Evolutionary conservation across 2,888 invertebrate species (phyloP), one percentile per base, ranked within the genome.

Genomic region (Dyspetes luteomarginatus): DNA sequence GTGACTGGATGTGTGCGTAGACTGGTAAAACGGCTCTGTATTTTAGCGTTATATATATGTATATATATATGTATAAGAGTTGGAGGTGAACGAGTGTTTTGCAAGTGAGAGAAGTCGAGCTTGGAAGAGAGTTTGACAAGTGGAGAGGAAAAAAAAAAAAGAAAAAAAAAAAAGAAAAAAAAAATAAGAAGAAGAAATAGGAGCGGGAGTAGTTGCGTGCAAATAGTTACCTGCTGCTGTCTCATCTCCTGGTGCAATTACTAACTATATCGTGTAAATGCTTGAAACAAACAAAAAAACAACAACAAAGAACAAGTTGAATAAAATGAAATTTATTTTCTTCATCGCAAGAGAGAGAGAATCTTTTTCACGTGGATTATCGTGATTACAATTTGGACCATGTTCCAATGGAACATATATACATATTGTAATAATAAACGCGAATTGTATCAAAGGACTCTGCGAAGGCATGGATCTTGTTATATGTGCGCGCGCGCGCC

Each of bases 231-330:
- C 75, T 80, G 80, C 65, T 71, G 65, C 43, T 9, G n/a, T n/a
- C n/a, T n/a, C n/a, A n/a, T n/a, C n/a, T n/a, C n/a, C n/a, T n/a
- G n/a, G n/a, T n/a, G n/a, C n/a, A n/a, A n/a, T n/a, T n/a, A n/a
- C n/a, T n/a, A n/a, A n/a, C 45, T 30, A 58, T 62, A 69, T 68
- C 28, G 62, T 62, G 67, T 75, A 75, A 67, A 67, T 48, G 22
- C 52, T 60, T 68, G 9, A n/a, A 1, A 45, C 58, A 22, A 19
- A 4, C 17, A 19, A 15, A 48, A 17, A 55, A 60, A 65, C 19
- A 50, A 55, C 56, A 45, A 79, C 78, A 77, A 79, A 82, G 83
- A 82, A 78, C 79, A 77, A 78, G 81, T 84, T 80, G 82, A 84
- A 84, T n/a, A 56, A 52, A 26, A 36, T n/a, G n/a, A n/a, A n/a